These are phyloP conservation scores for Tenualosa ilisha DNA, from an alignment of 2,797 vertebrate genomes.

Conservation along the genomic window DNA sequence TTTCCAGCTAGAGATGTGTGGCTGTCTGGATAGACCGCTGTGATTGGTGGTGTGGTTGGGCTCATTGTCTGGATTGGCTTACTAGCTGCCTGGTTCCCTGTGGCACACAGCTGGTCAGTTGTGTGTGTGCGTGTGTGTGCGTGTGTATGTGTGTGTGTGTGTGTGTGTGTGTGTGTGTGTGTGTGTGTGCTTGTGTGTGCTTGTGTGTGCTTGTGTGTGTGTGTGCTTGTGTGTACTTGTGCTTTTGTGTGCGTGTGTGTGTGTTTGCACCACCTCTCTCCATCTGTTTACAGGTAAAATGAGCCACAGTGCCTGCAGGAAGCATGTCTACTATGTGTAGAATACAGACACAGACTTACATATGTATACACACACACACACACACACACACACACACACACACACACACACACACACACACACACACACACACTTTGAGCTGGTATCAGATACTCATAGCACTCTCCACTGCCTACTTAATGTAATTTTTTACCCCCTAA, in stretches of 20 bases:
- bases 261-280: slow-evolving; percentile 21
- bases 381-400: no score
- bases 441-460: not conserved
- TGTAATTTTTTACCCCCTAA: not conserved
- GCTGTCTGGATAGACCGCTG: not conserved
- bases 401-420: no score
- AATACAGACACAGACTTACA: slow-evolving; percentile 9
- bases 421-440: not conserved
- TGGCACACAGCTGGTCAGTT: not conserved
- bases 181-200: no score
- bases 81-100: not conserved
- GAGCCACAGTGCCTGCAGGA: slow-evolving; percentile 57
- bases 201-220: no score
- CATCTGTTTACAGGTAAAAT: slow-evolving; percentile 62
- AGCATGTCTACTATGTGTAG: not conserved
- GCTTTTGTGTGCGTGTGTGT: no score
- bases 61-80: not conserved
- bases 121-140: slow-evolving; percentile 33
- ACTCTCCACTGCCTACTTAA: not conserved
- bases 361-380: not conserved
- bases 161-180: no score
- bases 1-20: not conserved
- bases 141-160: not conserved
- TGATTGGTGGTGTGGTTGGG: not conserved
- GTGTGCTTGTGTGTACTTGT: no score